Percentiles rank a stretch among this genome's conserved stretches.
Evolutionary conservation across 2,888 invertebrate genomes (phyloP).

Genomic region (Aethes cnicana): DNA sequence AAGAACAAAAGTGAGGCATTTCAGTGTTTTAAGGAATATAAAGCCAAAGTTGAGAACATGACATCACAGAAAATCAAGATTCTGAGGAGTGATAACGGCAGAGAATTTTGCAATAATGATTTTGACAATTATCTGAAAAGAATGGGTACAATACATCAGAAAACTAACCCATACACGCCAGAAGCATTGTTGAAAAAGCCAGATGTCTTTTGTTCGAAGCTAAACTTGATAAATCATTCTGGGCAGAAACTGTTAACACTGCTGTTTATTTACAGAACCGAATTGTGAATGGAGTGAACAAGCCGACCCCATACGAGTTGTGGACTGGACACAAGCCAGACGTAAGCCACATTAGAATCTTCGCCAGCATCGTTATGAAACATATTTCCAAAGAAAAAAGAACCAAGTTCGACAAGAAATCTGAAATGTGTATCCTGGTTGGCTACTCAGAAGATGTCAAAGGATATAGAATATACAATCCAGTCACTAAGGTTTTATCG

Average conservation of each 20-base stretch:
- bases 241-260: slow-evolving; percentile 42
- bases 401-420: slow-evolving; percentile 39
- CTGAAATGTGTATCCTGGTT: slow-evolving; percentile 12
- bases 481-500: slow-evolving; percentile 2
- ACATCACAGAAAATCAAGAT: no score
- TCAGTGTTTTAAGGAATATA: no score
- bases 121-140: no score
- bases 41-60: no score
- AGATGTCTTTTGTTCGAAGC: slow-evolving; percentile 16
- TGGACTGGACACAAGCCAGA: slow-evolving; percentile 44
- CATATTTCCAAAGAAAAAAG: slow-evolving; percentile 48
- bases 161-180: no score
- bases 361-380: slow-evolving; percentile 46
- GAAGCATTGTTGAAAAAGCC: slow-evolving; percentile 31
- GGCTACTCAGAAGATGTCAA: slow-evolving; percentile 22
- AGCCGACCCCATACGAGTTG: slow-evolving; percentile 46
- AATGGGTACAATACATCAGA: no score
- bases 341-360: slow-evolving; percentile 43
- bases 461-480: slow-evolving; percentile 27
- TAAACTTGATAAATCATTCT: neutral
- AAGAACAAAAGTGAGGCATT: neutral
- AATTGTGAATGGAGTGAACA: slow-evolving; percentile 3
- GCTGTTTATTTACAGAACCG: slow-evolving; percentile 16
- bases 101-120: no score
- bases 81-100: no score